Evolutionary conservation across 1,140 invertebrate genomes (phyloP).

Genomic region (Meteorus sp.): DNA sequence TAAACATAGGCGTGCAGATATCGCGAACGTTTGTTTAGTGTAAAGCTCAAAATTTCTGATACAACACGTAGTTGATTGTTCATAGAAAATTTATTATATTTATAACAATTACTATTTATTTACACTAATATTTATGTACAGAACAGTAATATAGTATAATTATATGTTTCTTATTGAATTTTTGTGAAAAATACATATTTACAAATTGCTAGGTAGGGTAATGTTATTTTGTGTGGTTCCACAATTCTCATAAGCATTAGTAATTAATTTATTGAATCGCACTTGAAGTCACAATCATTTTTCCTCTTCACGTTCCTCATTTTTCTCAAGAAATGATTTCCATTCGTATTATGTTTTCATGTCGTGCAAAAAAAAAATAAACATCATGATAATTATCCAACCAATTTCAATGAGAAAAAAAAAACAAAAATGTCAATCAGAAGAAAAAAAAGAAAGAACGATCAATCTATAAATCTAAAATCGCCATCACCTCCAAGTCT

Average conservation of each 20-base stretch:
- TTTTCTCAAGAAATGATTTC: too few species aligned
- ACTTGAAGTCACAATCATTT: not conserved
- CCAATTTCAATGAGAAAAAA: too few species aligned
- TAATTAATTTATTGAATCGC: constrained; percentile 21
- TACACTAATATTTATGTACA: constrained; percentile 22
- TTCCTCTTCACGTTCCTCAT: not conserved
- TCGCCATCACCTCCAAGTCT: too few species aligned
- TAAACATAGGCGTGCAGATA: too few species aligned
- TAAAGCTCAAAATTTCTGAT: too few species aligned
- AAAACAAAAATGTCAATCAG: too few species aligned
- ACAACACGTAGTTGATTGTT: not conserved
- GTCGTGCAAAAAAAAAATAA: not conserved
- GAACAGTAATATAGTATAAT: constrained; percentile 22
- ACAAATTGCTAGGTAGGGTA: constrained; percentile 1
- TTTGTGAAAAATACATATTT: constrained; percentile 20
- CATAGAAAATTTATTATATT: constrained; percentile 26
- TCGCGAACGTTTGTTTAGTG: too few species aligned
- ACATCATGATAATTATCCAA: too few species aligned
- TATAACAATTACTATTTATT: constrained; percentile 21
- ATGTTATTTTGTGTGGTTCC: not conserved
- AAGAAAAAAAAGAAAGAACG: too few species aligned
- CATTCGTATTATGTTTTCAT: not conserved
- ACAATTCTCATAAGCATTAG: constrained; percentile 3
- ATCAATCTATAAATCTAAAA: too few species aligned
- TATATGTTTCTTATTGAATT: constrained; percentile 11